A percentile compares a stretch with the other conserved stretches of the same genome.
Conservation (phyloP, 1,140 invertebrate species). For the Solenopsis fugax region DNA sequence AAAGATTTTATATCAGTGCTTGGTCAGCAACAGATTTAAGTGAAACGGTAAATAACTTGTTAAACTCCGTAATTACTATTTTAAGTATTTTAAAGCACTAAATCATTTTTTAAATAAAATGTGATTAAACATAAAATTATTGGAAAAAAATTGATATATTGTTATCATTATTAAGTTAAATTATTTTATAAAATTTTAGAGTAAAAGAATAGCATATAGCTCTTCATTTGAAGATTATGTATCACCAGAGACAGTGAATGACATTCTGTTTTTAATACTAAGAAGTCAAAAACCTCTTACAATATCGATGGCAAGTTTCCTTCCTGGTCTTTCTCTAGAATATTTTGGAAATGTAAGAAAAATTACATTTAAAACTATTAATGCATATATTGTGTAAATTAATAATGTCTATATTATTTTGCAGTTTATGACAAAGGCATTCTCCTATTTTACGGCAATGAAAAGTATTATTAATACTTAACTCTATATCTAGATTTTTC, state of each 20-base stretch:
- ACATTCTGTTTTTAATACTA: neutral
- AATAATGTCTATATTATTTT: neutral
- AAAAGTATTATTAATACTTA: slow-evolving; percentile 8
- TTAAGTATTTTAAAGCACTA: too few relatives aligned
- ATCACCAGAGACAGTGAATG: neutral
- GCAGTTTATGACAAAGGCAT: slow-evolving; percentile 21
- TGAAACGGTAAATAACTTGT: neutral
- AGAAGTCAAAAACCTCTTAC: slow-evolving; percentile 27
- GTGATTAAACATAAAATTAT: slow-evolving; percentile 1
- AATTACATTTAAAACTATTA: neutral
- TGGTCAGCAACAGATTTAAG: slow-evolving; percentile 18
- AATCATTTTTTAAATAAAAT: neutral
- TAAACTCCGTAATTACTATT: neutral
- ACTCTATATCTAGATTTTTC: neutral
- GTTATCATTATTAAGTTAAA: neutral
- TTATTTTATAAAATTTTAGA: neutral
- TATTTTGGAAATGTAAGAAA: slow-evolving; percentile 24
- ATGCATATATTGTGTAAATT: neutral
- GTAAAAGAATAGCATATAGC: neutral
- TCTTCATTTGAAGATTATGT: neutral
- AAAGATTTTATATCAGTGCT: slow-evolving; percentile 15
- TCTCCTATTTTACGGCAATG: slow-evolving; percentile 23
- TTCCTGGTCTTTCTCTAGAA: neutral
- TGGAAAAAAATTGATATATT: neutral
- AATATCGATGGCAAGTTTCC: slow-evolving; percentile 14